phyloP scores from a whole-genome alignment of 2,888 invertebrate species.

The Stenolophus ochropezus region DNA sequence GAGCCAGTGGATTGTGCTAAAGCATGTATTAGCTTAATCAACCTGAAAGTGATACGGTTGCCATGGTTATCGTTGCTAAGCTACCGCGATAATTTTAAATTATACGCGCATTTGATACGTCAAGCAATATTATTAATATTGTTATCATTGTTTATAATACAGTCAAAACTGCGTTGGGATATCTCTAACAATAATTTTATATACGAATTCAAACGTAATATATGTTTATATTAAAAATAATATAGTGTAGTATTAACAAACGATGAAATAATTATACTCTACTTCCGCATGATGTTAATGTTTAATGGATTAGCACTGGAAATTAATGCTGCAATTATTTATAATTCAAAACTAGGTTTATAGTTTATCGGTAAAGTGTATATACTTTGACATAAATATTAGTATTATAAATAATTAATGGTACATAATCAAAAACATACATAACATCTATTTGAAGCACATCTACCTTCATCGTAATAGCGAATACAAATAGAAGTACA shows the following conservation, averaged over 20 bases:
- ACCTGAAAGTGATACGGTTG: slow-evolving; percentile 37
- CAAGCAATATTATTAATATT: neutral
- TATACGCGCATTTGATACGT: neutral
- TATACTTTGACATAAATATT: neutral
- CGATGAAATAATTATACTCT: neutral
- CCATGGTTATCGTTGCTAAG: neutral
- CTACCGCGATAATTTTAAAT: slow-evolving; percentile 10
- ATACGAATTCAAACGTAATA: neutral
- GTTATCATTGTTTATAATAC: neutral
- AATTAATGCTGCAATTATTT: neutral
- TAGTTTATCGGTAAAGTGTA: neutral
- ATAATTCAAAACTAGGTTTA: neutral
- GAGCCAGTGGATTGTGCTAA: slow-evolving; percentile 20
- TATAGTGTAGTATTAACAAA: neutral
- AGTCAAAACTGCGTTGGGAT: neutral
- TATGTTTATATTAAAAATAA: neutral
- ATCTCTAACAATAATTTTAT: neutral
- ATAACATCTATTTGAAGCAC: no score
- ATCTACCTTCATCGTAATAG: no score
- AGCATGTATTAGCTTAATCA: slow-evolving; percentile 44
- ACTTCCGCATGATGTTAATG: neutral
- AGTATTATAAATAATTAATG: neutral
- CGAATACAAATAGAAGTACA: no score
- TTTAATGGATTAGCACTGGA: neutral
- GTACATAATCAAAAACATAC: no score